Evolutionary conservation across 2,113 vertebrate species (phyloP).

Genomic region (Ginglymostoma cirratum): DNA sequence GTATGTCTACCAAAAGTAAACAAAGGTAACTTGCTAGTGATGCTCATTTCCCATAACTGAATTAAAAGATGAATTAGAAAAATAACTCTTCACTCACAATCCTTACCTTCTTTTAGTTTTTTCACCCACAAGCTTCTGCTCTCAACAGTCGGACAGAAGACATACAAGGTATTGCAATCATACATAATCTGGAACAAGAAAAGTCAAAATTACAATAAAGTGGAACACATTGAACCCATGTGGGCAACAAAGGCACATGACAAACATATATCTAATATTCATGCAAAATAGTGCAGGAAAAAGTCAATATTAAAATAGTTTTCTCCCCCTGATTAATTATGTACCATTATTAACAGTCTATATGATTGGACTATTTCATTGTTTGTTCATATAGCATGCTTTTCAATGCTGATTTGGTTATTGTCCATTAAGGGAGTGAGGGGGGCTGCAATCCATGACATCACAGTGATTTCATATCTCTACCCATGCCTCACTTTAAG

Average conservation of each 20-base stretch:
- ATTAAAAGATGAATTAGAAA: neutral
- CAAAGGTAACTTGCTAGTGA: no score
- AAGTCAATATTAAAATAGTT: neutral
- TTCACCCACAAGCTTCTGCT: conserved; percentile 80
- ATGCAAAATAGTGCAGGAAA: neutral
- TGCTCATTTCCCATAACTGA: neutral
- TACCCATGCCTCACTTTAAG: no score
- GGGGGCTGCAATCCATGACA: no score
- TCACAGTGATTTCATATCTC: no score
- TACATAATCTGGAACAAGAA: conserved; percentile 70
- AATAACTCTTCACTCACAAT: neutral
- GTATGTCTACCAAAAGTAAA: neutral
- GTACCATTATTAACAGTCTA: no score
- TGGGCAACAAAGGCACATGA: neutral
- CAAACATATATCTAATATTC: neutral
- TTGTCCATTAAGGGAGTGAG: no score
- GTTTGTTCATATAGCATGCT: no score
- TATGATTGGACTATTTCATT: no score
- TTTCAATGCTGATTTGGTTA: no score
- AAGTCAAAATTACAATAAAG: conserved; percentile 31
- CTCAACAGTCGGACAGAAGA: conserved; percentile 77
- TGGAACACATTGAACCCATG: neutral
- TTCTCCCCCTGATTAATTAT: no score
- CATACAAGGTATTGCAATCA: conserved; percentile 74
- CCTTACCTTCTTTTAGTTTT: conserved; percentile 78